Conservation (phyloP, 1,140 invertebrate genomes). For the Leguminivora glycinivorella region DNA sequence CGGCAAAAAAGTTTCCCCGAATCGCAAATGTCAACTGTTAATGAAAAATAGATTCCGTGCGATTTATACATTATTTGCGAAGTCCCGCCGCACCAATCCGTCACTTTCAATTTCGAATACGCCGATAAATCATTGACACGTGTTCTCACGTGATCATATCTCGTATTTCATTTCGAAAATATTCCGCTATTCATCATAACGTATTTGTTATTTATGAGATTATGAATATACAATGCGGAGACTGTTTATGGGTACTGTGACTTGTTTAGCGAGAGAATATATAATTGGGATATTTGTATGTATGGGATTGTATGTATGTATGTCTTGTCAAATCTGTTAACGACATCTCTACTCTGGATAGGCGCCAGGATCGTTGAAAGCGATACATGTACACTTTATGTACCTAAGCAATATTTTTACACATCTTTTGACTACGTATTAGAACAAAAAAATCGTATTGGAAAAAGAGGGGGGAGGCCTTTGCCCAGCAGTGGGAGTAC, state of each 20-base stretch:
- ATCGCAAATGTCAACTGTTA: neutral
- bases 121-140: conserved; percentile 2
- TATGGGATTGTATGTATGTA: too few relatives aligned
- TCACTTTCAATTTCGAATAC: conserved; percentile 6
- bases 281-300: too few relatives aligned
- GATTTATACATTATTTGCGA: neutral
- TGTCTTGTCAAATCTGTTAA: too few relatives aligned
- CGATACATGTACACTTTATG: too few relatives aligned
- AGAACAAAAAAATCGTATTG: too few relatives aligned
- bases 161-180: neutral
- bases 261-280: too few relatives aligned
- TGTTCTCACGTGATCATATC: conserved; percentile 3
- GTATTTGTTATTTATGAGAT: conserved; percentile 12
- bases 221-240: neutral
- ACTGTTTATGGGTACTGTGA: neutral
- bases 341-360: too few relatives aligned
- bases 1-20: neutral
- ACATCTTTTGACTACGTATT: too few relatives aligned
- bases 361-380: too few relatives aligned
- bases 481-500: too few relatives aligned
- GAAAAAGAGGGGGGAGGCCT: too few relatives aligned
- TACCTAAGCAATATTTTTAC: too few relatives aligned
- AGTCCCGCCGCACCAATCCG: neutral
- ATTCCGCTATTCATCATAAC: neutral
- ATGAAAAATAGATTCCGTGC: neutral